phyloP scores from a whole-genome alignment of 1,140 invertebrate genomes.

The Bombus sylvicola region DNA sequence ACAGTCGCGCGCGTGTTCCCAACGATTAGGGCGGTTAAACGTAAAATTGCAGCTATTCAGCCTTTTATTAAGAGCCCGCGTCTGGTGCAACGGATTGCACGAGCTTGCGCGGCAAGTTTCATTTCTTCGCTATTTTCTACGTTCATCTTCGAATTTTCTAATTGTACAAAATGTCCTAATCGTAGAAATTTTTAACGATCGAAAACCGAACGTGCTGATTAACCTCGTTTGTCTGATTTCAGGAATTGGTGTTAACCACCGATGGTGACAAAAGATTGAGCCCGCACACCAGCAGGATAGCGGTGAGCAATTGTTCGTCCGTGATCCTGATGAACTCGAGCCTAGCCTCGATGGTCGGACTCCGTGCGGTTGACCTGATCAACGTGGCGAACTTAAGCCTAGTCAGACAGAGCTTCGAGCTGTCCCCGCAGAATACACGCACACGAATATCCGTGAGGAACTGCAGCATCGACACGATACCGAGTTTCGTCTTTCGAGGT shows the following conservation, averaged over 20 bases:
- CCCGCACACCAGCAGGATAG: constrained; percentile 82
- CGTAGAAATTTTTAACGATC: not conserved
- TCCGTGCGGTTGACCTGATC: constrained; percentile 81
- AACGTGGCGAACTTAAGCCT: constrained; percentile 82
- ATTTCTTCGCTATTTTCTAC: no score
- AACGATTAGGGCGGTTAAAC: constrained; percentile 73
- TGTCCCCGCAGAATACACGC: constrained; percentile 68
- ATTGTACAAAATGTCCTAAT: not conserved
- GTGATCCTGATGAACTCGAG: constrained; percentile 83
- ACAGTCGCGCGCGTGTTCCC: constrained; percentile 34
- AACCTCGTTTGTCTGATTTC: constrained; percentile 38
- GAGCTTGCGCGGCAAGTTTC: not conserved
- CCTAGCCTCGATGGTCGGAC: constrained; percentile 78
- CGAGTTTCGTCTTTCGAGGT: constrained; percentile 87
- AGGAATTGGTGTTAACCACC: constrained; percentile 85
- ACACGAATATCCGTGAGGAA: constrained; percentile 78
- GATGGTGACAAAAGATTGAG: constrained; percentile 84
- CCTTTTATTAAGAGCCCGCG: constrained; percentile 40
- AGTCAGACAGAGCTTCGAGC: constrained; percentile 75
- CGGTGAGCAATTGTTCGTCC: constrained; percentile 82
- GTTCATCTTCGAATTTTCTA: constrained; percentile 6
- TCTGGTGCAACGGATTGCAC: not conserved
- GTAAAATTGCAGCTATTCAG: constrained; percentile 73
- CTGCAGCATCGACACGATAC: constrained; percentile 84
- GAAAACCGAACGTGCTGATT: not conserved